Evolutionary conservation across 2,888 invertebrate genomes (phyloP).

Genomic region (Calameuta idolon): DNA sequence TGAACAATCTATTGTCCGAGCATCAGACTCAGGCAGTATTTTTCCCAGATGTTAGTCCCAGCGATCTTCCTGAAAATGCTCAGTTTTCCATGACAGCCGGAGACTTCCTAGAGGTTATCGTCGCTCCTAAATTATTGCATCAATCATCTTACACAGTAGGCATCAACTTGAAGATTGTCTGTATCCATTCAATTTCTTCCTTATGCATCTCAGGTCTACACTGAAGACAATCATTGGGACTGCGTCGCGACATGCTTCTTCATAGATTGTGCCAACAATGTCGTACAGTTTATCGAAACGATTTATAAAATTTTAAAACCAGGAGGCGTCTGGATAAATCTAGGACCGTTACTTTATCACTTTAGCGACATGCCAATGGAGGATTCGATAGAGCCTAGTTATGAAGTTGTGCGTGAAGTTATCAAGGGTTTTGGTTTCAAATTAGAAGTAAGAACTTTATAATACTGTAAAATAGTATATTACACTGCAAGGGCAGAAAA

Average conservation of each 20-base stretch:
- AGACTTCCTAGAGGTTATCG: conserved; percentile 89
- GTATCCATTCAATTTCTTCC: neutral
- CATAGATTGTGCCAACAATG: conserved; percentile 97
- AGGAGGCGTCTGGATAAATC: conserved; percentile 89
- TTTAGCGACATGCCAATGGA: conserved; percentile 87
- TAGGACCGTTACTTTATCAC: conserved; percentile 93
- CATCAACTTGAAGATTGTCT: neutral
- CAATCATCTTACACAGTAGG: neutral
- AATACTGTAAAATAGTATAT: conserved; percentile 14
- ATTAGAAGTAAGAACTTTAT: conserved; percentile 72
- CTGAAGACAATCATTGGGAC: conserved; percentile 81
- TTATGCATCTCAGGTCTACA: conserved; percentile 72
- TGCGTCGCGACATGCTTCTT: conserved; percentile 98
- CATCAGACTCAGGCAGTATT: conserved; percentile 83
- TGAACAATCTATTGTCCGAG: conserved; percentile 85
- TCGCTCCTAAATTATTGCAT: neutral
- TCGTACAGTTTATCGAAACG: conserved; percentile 93
- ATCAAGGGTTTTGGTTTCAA: conserved; percentile 86
- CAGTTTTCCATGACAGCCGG: conserved; percentile 97
- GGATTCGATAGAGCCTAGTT: conserved; percentile 93
- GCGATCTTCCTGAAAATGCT: conserved; percentile 73
- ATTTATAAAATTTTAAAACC: conserved; percentile 91
- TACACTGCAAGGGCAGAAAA: no score
- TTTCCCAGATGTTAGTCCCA: conserved; percentile 92
- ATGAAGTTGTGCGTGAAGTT: conserved; percentile 83